Base-by-base conservation (phyloP, 2,888 invertebrate species). In the Strigamia crassipes region DNA sequence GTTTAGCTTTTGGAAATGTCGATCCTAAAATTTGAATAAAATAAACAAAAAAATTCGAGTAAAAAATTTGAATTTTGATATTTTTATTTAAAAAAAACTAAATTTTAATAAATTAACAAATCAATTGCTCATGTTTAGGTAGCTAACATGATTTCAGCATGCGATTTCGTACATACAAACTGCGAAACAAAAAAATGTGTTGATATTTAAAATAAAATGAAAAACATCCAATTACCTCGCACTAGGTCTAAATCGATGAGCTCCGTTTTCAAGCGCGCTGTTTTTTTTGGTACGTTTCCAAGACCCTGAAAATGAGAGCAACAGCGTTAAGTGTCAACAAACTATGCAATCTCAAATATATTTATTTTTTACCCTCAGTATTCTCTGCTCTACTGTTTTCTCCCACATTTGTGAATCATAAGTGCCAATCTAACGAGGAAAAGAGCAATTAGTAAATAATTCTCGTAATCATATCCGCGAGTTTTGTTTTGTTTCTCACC, bases 371-470 rank as follows among this genome's bases (percentile, higher is more conserved):
- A 88, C 88, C 86, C 87, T 87, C 81, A 96, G 90, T 86, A 96
- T 95, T 86, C 94, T 92, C 87, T 95, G 94, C 87, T 98, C 97
- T 85, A 97, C 94, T 86, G 95, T 96, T 85, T 94, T 95, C 88
- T 98, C 98, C 97, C 97, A 98, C 92, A 94, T 93, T 86, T 97
- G 96, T 88, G 97, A 97, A 90, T 98, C 97, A 89, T 97, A 97
- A 34, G 95, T 94, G 86, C 97, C 96, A 89, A 98, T 97, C 91
- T 96, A 86, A 85, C 82, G 82, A 83, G 81, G 82, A 81, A 82
- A 66, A 34, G 10, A n/a, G 5, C 31, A 13, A 42, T 46, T 46
- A 78, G 27, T 27, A 18, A 12, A 77, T 31, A 34, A 41, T 8
- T 41, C 41, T n/a, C n/a, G 4, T 79, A 5, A 46, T n/a, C 5